Conservation (phyloP, 2,888 invertebrate species). For the Trilocha varians region DNA sequence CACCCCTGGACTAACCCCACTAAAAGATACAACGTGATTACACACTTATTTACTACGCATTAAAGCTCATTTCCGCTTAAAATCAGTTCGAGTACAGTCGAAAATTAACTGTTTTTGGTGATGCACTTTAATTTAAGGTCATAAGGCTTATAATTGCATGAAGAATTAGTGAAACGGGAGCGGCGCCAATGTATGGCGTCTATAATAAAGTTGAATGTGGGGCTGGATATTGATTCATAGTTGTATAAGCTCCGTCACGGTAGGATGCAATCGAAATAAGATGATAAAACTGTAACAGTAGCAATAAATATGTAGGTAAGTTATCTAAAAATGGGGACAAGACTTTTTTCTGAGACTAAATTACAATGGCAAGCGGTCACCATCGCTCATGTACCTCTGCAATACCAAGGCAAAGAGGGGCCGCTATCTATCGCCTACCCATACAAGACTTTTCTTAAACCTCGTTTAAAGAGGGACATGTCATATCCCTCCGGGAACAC, state of each 20-base stretch:
- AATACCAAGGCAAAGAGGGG: no score
- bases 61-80: not conserved
- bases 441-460: no score
- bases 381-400: no score
- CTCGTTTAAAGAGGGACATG: no score
- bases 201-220: constrained; percentile 14
- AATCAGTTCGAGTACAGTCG: not conserved
- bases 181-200: constrained; percentile 21
- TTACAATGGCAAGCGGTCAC: no score
- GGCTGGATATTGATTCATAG: constrained; percentile 47
- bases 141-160: constrained; percentile 3
- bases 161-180: constrained; percentile 19
- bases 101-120: not conserved
- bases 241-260: not conserved
- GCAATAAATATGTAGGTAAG: no score
- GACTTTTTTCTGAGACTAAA: no score
- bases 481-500: no score
- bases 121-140: not conserved
- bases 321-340: no score
- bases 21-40: constrained; percentile 12
- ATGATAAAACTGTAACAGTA: no score
- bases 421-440: no score
- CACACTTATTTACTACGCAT: constrained; percentile 5
- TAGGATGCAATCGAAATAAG: not conserved
- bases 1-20: constrained; percentile 14